These are phyloP conservation scores for Brachirus orientalis DNA, from an alignment of 2,113 vertebrate species.

Conservation along the genomic window DNA sequence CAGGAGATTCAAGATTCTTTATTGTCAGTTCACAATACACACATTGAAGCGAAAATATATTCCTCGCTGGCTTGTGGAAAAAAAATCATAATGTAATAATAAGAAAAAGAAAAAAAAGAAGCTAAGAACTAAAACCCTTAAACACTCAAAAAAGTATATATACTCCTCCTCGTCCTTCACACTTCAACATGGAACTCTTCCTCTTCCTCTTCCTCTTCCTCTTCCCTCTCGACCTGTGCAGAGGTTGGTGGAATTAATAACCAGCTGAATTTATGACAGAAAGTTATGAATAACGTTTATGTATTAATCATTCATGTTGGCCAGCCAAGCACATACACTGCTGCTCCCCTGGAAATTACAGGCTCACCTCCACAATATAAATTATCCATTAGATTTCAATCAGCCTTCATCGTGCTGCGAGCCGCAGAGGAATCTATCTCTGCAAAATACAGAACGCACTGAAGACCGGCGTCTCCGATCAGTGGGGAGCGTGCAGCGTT, in stretches of 20 bases:
- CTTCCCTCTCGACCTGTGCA: constrained; percentile 1
- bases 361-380: constrained; percentile 61
- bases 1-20: too few relatives aligned
- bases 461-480: constrained; percentile 7
- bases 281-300: constrained; percentile 76
- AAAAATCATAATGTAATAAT: too few relatives aligned
- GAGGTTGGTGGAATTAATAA: constrained; percentile 38
- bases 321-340: constrained; percentile 48
- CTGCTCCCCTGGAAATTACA: constrained; percentile 65
- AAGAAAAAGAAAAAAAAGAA: too few relatives aligned
- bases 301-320: constrained; percentile 74
- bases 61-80: too few relatives aligned
- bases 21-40: too few relatives aligned
- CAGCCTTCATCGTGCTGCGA: neutral
- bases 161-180: neutral
- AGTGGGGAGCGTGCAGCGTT: neutral
- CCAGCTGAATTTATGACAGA: constrained; percentile 60
- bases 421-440: constrained; percentile 1
- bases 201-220: neutral
- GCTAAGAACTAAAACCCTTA: too few relatives aligned
- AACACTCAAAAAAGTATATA: too few relatives aligned
- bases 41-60: too few relatives aligned
- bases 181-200: neutral
- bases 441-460: constrained; percentile 2
- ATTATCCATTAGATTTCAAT: constrained; percentile 70